A percentile compares a stretch with the other conserved stretches of the same genome.
phyloP scores from a whole-genome alignment of 2,797 vertebrate genomes.

The Masticophis lateralis region DNA sequence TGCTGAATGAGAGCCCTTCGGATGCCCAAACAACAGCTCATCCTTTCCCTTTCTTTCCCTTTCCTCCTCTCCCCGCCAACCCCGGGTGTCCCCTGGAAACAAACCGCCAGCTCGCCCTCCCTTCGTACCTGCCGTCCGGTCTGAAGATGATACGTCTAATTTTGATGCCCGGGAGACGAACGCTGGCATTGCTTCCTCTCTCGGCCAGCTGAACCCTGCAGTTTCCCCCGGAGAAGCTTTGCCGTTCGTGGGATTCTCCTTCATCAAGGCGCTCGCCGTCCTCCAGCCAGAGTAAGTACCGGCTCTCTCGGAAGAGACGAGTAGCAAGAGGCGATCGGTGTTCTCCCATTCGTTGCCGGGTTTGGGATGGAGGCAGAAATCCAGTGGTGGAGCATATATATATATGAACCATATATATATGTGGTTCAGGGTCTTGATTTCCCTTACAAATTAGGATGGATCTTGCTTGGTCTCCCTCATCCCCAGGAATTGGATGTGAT shows the following conservation, averaged over 20 bases:
- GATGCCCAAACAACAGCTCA: slow-evolving; percentile 73
- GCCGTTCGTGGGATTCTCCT: slow-evolving; percentile 98
- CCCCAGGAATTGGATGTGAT: slow-evolving; percentile 21
- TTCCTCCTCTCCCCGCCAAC: not conserved
- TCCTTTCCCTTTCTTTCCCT: slow-evolving; percentile 52
- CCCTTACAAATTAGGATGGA: slow-evolving; percentile 63
- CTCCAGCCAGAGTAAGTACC: slow-evolving; percentile 93
- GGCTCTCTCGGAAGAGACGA: slow-evolving; percentile 10
- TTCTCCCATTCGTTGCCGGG: slow-evolving; percentile 31
- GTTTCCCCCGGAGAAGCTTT: slow-evolving; percentile 94
- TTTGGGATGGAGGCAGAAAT: not conserved
- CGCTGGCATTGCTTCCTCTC: slow-evolving; percentile 84
- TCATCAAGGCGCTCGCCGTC: slow-evolving; percentile 87
- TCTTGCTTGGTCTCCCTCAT: slow-evolving; percentile 30
- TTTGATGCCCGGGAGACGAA: slow-evolving; percentile 97
- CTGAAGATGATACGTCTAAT: slow-evolving; percentile 99
- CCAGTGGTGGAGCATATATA: not conserved
- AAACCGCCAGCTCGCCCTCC: slow-evolving; percentile 87
- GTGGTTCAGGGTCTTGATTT: slow-evolving; percentile 39
- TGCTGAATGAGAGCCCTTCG: slow-evolving; percentile 72
- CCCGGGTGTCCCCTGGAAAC: slow-evolving; percentile 58
- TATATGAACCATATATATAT: not conserved
- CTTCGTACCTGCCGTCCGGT: slow-evolving; percentile 92
- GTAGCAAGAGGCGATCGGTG: slow-evolving; percentile 29
- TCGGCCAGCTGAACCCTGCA: slow-evolving; percentile 81